phyloP scores from a whole-genome alignment of 2,888 invertebrate species.

The Rhopalosiphum nymphaeae region DNA sequence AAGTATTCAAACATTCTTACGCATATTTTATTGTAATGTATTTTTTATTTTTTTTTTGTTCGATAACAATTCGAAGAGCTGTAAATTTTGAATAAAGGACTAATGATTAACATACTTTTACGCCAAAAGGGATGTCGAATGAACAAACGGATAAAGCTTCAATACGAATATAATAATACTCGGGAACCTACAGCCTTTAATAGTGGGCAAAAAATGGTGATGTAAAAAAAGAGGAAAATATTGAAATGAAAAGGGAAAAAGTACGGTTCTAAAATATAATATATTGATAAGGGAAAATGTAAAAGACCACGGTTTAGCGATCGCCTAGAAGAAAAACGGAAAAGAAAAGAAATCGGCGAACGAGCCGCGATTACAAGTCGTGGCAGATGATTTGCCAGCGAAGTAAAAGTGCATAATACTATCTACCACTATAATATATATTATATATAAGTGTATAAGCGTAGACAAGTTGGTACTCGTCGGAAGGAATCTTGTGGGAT shows the following conservation, averaged over 20 bases:
- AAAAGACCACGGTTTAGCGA: not conserved
- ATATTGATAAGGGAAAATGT: not conserved
- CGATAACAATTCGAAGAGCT: not conserved
- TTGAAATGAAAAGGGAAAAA: not conserved
- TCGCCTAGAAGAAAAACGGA: not conserved
- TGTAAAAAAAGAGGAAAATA: not conserved
- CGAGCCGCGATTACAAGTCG: not conserved
- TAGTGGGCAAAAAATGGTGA: not conserved
- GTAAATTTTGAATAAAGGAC: not conserved
- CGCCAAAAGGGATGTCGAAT: not conserved
- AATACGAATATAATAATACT: not conserved
- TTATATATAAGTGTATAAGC: not conserved
- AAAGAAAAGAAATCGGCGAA: constrained; percentile 1
- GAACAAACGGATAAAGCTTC: not conserved
- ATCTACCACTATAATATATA: not conserved
- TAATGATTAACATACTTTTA: not conserved
- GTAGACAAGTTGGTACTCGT: not conserved
- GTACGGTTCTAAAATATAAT: not conserved
- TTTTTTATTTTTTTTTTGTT: not conserved
- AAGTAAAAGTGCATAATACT: not conserved
- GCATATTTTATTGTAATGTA: not conserved
- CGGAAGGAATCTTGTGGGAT: constrained; percentile 14
- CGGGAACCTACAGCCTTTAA: not conserved
- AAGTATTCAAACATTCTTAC: constrained; percentile 5
- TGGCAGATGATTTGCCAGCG: not conserved